Evolutionary conservation across 2,113 vertebrate genomes (phyloP).

Genomic region (Hystrix cristata): DNA sequence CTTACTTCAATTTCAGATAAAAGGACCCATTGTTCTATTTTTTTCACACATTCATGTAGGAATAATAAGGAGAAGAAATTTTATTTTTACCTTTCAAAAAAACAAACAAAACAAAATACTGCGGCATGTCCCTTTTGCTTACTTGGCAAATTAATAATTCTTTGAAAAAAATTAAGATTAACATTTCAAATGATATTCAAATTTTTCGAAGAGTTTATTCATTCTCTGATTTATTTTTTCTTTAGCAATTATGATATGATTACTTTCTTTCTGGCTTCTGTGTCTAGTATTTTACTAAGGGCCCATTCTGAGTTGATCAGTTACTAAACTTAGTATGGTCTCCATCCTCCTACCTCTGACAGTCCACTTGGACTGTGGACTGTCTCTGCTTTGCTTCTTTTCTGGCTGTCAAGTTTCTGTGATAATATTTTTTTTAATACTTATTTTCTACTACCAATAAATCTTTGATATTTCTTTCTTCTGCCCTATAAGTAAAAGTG

Average conservation of each 20-base stretch:
- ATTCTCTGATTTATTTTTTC: not conserved
- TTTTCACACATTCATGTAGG: not conserved
- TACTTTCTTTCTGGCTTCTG: not conserved
- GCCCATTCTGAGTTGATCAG: not conserved
- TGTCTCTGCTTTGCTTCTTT: not conserved
- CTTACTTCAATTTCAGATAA: not conserved
- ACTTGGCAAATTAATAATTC: not conserved
- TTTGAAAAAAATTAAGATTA: not conserved
- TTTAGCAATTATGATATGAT: not conserved
- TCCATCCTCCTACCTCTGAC: not conserved
- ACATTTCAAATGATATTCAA: not conserved
- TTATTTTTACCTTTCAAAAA: constrained; percentile 48
- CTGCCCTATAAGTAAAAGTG: not conserved
- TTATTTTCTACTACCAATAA: not conserved
- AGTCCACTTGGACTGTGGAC: not conserved
- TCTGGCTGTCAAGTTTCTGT: not conserved
- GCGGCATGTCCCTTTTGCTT: not conserved
- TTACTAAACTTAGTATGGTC: not conserved
- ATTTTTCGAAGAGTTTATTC: not conserved
- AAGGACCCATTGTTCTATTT: constrained; percentile 11
- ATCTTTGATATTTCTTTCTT: not conserved
- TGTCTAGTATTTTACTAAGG: not conserved
- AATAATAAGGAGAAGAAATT: not conserved
- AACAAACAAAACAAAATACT: not conserved
- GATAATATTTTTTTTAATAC: not conserved